Base-by-base conservation (phyloP, 2,797 vertebrate species). In the Babyrousa celebensis region DNA sequence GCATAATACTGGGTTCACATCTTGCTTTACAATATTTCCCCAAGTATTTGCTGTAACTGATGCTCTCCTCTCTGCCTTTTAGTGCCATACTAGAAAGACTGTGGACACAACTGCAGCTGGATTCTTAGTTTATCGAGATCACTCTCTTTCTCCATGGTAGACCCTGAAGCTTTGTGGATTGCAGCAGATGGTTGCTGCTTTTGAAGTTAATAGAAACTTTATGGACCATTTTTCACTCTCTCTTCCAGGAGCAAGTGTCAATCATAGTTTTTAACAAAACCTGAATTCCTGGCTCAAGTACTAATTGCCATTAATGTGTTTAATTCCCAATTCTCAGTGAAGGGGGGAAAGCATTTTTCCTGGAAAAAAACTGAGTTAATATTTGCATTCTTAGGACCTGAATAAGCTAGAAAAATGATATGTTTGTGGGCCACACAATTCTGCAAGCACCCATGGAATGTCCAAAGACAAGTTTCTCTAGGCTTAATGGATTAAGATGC, bases 191-290 rank as follows among this genome's bases (percentile, higher is more conserved):
- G 95, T 27, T 96, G 82, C 77, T 97, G 83, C 85, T 98, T 98
- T 96, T 96, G 96, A 97, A 98, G 97, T 18, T 56, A 98, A 96
- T 96, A 95, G 89, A 94, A 98, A 98, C 95, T 89, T 96, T 96
- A 97, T 74, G 87, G 98, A 93, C 83, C 82, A 71, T 96, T 98
- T 98, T 98, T 97, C 97, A 96, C 54, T 97, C 90, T 97, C 65
- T 94, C 86, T 97, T 98, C 85, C 67, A 97, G 83, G 77, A 97
- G 91, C 52, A 98, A 98, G 96, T 4, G 10, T 96, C 91, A 96
- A 97, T 96, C 12, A 0, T 14, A 86, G 58, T 88, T 96, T 97
- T 94, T 14, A 40, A 75, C 94, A 89, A 97, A 97, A 97, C 20
- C 74, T 94, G 78, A 95, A 52, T 92, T 96, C 91, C 97, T 65